Base-by-base conservation (phyloP, 1,140 invertebrate genomes). In the Heliconius himera region DNA sequence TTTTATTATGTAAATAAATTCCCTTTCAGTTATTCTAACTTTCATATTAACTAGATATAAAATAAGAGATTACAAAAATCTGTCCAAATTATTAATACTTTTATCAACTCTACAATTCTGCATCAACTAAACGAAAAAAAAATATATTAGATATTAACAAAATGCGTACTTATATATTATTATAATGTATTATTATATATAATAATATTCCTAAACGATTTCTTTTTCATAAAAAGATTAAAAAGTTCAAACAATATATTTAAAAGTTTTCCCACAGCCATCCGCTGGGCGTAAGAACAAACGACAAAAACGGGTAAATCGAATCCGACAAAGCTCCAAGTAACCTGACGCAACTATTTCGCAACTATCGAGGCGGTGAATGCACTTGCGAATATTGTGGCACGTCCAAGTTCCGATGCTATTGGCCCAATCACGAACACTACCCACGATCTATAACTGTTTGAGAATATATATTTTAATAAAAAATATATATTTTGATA, bases 361-460 rank as follows among this genome's bases (percentile, higher is more conserved):
- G 87, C 88, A 91, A 90, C 76, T 79, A 83, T 74, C 77, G 80
- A 85, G 85, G 85, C 86, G 85, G 89, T 87, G 87, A 92, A 88
- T 90, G 85, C 87, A 87, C 87, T 90, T 83, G 87, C 85, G 79
- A 91, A 85, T 85, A 85, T 86, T 77, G 80, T 81, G 83, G 76
- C 73, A 87, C 86, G 87, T 85, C 82, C 81, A 74, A 84, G 85
- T 88, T 86, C 83, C 87, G 85, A 86, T 85, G 88, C 87, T 92
- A 89, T 90, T 89, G 87, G 87, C 85, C 83, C 81, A 85, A 90
- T 91, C 90, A 93, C 90, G 91, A 93, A 90, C 86, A 87, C 87
- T 81, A 83, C 80, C 85, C 91, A 93, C 89, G 89, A 90, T 83
- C 86, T 83, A 79, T 83, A 85, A 86, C 85, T 91, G 80, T 87